phyloP scores from a whole-genome alignment of 2,113 vertebrate genomes.

The Emydura subglobosa region DNA sequence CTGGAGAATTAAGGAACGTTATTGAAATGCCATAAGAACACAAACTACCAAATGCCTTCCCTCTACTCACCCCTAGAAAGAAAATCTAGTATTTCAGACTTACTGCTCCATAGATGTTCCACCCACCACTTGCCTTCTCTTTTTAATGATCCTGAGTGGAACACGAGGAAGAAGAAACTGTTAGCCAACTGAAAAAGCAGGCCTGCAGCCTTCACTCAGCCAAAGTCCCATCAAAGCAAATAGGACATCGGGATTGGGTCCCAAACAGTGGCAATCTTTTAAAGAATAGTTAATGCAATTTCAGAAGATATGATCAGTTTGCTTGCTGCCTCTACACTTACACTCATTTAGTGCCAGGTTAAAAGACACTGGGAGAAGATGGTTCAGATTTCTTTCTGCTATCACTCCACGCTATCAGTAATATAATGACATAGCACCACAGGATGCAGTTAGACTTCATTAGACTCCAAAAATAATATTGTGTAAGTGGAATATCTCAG shows the following conservation, averaged over 20 bases:
- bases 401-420: background rate
- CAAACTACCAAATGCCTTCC: constrained; percentile 8
- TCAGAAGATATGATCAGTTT: background rate
- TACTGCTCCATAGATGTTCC: constrained; percentile 1
- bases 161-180: background rate
- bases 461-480: constrained; percentile 42
- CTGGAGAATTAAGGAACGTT: constrained; percentile 20
- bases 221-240: background rate
- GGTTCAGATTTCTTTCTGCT: background rate
- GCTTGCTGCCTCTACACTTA: background rate
- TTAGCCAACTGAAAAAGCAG: background rate
- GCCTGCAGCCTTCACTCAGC: background rate
- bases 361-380: background rate
- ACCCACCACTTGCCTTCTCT: background rate
- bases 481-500: constrained; percentile 47
- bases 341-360: background rate
- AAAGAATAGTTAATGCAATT: background rate
- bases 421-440: background rate
- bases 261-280: background rate
- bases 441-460: constrained; percentile 14
- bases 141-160: background rate
- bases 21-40: constrained; percentile 6
- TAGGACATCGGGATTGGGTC: background rate
- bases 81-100: constrained; percentile 17
- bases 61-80: background rate